Evolutionary conservation across 2,888 invertebrate species (phyloP).

Genomic region (Malthinus flaveolus): DNA sequence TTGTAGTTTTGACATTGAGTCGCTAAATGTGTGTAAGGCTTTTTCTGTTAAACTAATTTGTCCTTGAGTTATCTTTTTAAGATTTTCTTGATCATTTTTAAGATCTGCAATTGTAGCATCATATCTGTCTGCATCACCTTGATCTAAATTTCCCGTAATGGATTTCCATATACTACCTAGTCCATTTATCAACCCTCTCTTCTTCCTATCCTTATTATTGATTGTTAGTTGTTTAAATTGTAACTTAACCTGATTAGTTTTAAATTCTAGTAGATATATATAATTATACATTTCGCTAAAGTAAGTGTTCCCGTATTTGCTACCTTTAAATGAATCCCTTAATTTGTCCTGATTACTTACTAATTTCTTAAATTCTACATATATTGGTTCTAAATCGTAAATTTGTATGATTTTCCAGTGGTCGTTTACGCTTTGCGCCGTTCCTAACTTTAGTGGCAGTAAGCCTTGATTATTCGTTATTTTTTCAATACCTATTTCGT

Average conservation of each 20-base stretch:
- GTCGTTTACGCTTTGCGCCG: background rate
- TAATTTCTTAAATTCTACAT: background rate
- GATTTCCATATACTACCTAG: conserved; percentile 12
- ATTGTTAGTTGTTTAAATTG: background rate
- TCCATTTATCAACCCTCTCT: conserved; percentile 6
- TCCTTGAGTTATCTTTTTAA: background rate
- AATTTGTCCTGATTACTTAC: background rate
- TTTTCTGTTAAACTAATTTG: background rate
- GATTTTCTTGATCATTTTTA: background rate
- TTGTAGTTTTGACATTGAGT: background rate
- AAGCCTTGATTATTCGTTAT: background rate
- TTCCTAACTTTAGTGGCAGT: background rate
- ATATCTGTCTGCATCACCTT: conserved; percentile 16
- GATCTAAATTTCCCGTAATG: conserved; percentile 14
- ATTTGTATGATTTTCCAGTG: background rate
- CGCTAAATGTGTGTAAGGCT: background rate
- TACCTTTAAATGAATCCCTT: background rate
- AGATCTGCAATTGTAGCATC: conserved; percentile 2
- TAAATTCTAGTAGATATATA: background rate
- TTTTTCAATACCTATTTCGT: background rate
- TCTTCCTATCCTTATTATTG: background rate
- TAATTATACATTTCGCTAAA: background rate
- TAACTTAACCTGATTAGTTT: background rate
- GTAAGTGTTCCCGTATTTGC: background rate
- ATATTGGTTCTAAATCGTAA: background rate